Conservation (phyloP, 2,113 vertebrate genomes). For the Atrichornis clamosus region DNA sequence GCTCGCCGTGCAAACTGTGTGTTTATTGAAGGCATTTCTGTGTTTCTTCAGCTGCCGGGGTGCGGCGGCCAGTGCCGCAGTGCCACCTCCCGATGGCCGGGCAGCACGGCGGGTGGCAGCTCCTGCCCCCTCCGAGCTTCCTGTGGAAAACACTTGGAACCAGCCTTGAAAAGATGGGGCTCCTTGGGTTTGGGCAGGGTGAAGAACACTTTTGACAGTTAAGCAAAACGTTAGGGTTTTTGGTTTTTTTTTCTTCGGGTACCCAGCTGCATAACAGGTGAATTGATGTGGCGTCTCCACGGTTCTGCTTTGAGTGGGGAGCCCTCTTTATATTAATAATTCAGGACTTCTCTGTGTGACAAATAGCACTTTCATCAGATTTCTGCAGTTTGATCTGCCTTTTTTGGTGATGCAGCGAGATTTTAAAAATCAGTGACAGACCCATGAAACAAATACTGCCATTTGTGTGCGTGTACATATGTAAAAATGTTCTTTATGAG, state of each 20-base stretch:
- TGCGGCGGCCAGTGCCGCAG: not conserved
- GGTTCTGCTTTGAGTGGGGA: not conserved
- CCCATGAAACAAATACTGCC: not conserved
- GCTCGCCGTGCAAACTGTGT: not conserved
- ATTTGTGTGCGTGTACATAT: not conserved
- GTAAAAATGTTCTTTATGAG: not conserved
- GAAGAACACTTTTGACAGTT: not conserved
- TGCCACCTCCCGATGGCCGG: constrained; percentile 33
- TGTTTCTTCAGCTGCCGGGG: not conserved
- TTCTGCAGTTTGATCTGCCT: not conserved
- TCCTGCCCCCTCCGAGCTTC: not conserved
- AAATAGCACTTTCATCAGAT: not conserved
- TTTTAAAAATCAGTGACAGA: not conserved
- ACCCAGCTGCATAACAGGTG: not conserved
- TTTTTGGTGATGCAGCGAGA: not conserved
- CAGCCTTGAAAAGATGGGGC: not conserved
- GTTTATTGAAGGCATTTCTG: not conserved
- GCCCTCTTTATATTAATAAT: not conserved
- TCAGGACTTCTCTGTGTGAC: not conserved
- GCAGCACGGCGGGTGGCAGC: not conserved
- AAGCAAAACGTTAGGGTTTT: not conserved
- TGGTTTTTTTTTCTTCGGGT: not conserved
- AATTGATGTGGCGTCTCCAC: not conserved
- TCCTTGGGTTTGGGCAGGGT: not conserved
- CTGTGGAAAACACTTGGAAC: not conserved